Conservation (phyloP, 1,140 invertebrate species). For the Papilio polytes region DNA sequence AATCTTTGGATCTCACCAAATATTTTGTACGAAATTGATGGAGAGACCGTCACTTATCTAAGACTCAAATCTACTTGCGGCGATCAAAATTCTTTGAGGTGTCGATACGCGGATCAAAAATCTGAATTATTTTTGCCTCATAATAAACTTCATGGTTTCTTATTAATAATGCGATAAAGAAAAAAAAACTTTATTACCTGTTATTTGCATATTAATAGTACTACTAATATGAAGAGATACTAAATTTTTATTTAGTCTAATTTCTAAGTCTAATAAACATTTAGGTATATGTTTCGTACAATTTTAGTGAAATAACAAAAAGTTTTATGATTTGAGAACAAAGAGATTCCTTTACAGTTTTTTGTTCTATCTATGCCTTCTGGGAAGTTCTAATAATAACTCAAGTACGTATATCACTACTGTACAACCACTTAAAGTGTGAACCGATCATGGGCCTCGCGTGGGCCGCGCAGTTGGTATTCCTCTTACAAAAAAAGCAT, state of each 20-base stretch:
- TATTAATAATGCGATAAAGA: background rate
- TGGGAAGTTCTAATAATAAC: constrained; percentile 63
- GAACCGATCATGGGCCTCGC: constrained; percentile 66
- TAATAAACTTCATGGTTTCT: constrained; percentile 1
- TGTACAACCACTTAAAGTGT: constrained; percentile 80
- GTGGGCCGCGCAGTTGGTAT: constrained; percentile 71
- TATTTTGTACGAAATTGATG: constrained; percentile 82
- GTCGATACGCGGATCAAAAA: constrained; percentile 76
- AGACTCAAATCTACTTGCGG: constrained; percentile 64
- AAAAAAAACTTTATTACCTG: background rate
- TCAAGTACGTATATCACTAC: constrained; percentile 70
- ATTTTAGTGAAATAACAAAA: constrained; percentile 20
- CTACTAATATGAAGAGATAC: background rate
- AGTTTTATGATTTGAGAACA: background rate
- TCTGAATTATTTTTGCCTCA: constrained; percentile 31
- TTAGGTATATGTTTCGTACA: background rate
- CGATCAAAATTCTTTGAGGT: constrained; percentile 82
- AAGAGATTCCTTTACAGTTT: constrained; percentile 44
- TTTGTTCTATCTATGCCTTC: constrained; percentile 44
- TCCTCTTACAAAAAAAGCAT: constrained; percentile 71
- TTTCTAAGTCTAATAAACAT: background rate
- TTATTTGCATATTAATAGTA: background rate
- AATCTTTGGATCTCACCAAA: constrained; percentile 79
- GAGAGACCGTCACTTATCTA: constrained; percentile 72
- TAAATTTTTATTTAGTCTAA: background rate